Percentiles rank a stretch among this genome's conserved stretches.
These are phyloP conservation scores for Cebus imitator DNA, from an alignment of 2,113 vertebrate species.

Conservation along the genomic window DNA sequence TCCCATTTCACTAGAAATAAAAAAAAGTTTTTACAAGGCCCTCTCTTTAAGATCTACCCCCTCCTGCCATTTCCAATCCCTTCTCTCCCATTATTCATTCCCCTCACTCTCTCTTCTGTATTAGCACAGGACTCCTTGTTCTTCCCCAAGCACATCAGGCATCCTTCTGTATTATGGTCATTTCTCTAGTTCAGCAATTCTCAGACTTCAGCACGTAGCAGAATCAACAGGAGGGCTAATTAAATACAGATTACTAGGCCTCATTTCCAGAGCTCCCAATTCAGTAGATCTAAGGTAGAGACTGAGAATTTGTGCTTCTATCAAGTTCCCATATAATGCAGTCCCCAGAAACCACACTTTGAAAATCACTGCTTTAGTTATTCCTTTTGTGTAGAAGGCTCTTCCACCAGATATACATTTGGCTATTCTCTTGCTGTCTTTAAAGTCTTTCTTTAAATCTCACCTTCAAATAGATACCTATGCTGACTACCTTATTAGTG, in stretches of 20 bases:
- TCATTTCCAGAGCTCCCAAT: neutral
- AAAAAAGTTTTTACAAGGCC: neutral
- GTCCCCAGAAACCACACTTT: neutral
- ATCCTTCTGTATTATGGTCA: neutral
- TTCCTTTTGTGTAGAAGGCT: neutral
- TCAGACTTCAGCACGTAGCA: neutral
- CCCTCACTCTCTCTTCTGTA: neutral
- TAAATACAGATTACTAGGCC: neutral
- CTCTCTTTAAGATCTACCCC: neutral
- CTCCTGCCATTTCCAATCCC: neutral
- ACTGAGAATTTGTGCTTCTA: neutral
- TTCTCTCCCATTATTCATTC: neutral
- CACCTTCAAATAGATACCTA: conserved; percentile 28
- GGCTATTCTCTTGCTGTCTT: neutral
- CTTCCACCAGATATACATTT: neutral
- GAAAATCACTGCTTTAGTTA: neutral
- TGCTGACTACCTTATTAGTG: neutral
- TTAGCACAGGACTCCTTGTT: neutral
- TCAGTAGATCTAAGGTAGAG: neutral
- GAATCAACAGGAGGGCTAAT: neutral
- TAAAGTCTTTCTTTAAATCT: conserved; percentile 32
- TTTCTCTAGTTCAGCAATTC: neutral
- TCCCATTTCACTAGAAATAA: neutral
- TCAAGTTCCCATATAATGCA: neutral
- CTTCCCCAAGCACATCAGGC: neutral